These are phyloP conservation scores for Tamias sibiricus DNA, from an alignment of 2,113 vertebrate species.

Conservation along the genomic window DNA sequence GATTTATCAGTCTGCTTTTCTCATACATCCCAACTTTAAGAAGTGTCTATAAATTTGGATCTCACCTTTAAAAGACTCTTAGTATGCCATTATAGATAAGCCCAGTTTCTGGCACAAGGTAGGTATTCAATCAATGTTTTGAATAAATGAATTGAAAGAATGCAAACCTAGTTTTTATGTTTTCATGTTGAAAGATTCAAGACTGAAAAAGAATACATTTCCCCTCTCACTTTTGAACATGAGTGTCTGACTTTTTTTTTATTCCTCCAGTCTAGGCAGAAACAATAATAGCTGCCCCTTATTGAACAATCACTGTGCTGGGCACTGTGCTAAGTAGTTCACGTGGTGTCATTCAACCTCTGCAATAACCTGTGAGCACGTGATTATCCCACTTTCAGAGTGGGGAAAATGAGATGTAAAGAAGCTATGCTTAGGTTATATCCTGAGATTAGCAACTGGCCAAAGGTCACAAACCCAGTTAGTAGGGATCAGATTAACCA, in stretches of 20 bases:
- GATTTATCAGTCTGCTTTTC: slow-evolving; percentile 54
- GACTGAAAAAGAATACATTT: not conserved
- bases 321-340: not conserved
- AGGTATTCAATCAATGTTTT: not conserved
- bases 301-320: not conserved
- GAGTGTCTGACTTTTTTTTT: not conserved
- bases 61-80: not conserved
- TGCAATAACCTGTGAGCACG: not conserved
- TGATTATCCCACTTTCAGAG: not conserved
- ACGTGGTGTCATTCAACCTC: not conserved
- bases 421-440: not conserved
- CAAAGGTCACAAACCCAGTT: not conserved
- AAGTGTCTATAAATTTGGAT: not conserved
- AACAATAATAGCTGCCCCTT: not conserved
- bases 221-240: not conserved
- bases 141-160: not conserved
- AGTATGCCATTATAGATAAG: not conserved
- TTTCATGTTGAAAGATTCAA: not conserved
- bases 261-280: not conserved
- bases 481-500: not conserved
- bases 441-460: not conserved
- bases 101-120: not conserved
- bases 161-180: not conserved
- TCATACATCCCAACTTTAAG: not conserved
- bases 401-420: not conserved